phyloP scores from a whole-genome alignment of 2,888 invertebrate genomes.

The Norana najaformis region DNA sequence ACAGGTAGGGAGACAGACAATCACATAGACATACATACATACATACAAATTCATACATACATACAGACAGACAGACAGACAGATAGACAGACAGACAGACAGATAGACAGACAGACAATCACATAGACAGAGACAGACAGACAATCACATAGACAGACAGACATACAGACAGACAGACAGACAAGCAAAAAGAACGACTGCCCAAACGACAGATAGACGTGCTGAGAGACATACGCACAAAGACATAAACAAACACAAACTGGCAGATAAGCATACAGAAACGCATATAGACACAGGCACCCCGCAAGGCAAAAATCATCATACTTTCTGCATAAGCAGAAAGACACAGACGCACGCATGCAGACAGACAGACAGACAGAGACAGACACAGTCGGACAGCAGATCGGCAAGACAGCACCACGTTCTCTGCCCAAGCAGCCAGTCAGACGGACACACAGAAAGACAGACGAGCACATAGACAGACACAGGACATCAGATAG shows the following conservation, averaged over 20 bases:
- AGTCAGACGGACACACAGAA: not conserved
- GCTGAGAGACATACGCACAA: not conserved
- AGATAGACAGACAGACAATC: not conserved
- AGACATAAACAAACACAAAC: not conserved
- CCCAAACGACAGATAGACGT: not conserved
- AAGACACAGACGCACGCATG: not conserved
- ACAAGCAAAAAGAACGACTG: too few relatives aligned
- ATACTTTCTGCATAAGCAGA: too few relatives aligned
- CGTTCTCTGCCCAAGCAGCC: too few relatives aligned
- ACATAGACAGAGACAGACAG: not conserved
- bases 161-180: not conserved
- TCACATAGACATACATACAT: not conserved
- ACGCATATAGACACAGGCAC: not conserved
- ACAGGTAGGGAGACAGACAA: not conserved
- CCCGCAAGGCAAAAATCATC: not conserved
- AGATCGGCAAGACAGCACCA: too few relatives aligned
- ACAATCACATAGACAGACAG: not conserved
- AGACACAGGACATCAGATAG: not conserved
- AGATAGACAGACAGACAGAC: not conserved
- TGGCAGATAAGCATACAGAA: not conserved
- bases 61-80: not conserved
- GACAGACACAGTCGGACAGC: not conserved
- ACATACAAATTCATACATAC: not conserved
- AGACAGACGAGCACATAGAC: not conserved
- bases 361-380: not conserved